Evolutionary conservation across 1,140 invertebrate species (phyloP).

Genomic region (Probaryconus sp.): DNA sequence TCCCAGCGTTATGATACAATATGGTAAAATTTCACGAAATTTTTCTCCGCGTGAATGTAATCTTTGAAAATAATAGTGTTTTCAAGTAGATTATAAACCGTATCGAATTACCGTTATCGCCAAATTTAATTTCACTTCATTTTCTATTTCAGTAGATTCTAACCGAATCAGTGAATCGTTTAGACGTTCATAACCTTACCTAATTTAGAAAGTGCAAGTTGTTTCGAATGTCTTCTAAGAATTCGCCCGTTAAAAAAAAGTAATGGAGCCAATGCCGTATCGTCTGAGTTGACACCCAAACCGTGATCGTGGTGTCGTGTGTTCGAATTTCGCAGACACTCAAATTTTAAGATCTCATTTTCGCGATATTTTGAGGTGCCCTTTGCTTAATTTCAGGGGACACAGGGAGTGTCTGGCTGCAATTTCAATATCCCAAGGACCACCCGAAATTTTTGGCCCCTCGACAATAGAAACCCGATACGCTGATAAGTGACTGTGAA

Average conservation of each 20-base stretch:
- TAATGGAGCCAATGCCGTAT: conserved; percentile 4
- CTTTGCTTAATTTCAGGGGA: conserved; percentile 19
- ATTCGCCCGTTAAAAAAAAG: conserved; percentile 3
- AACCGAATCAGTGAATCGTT: no score
- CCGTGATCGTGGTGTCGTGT: conserved; percentile 12
- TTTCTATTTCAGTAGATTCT: no score
- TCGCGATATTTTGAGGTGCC: conserved; percentile 24
- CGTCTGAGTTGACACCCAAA: conserved; percentile 8
- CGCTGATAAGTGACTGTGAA: conserved; percentile 10
- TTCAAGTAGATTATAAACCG: no score
- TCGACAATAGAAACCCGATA: conserved; percentile 36
- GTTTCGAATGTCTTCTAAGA: conserved; percentile 1
- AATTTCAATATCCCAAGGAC: conserved; percentile 11
- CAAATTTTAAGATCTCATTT: conserved; percentile 18
- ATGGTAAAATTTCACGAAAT: no score
- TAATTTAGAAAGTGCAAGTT: conserved; percentile 44
- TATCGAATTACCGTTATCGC: no score
- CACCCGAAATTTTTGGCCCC: conserved; percentile 40
- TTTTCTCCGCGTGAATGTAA: no score
- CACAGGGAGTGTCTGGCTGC: conserved; percentile 2
- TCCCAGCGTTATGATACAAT: no score
- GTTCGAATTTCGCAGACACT: conserved; percentile 9
- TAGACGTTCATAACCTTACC: conserved; percentile 18
- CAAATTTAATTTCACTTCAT: no score
- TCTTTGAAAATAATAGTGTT: no score